These are phyloP conservation scores for Gymnopithys bicolor DNA, from an alignment of 2,797 vertebrate species.

Conservation along the genomic window DNA sequence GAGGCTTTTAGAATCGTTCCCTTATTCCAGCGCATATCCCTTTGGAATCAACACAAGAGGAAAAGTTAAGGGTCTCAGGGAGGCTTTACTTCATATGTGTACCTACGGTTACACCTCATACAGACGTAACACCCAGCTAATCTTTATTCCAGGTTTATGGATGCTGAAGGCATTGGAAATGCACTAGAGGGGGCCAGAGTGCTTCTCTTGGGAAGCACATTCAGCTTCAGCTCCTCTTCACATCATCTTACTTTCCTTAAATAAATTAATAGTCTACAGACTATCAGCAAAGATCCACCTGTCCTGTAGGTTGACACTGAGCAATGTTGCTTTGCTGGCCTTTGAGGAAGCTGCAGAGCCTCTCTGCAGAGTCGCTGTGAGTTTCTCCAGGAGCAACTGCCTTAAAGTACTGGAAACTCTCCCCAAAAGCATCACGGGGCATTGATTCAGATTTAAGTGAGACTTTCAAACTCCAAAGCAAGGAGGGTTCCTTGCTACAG, in stretches of 20 bases:
- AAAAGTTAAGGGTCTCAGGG: neutral
- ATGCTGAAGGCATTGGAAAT: neutral
- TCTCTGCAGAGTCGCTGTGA: neutral
- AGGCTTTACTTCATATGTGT: neutral
- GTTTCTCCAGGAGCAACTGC: neutral
- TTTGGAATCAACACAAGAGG: constrained; percentile 37
- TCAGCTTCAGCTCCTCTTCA: neutral
- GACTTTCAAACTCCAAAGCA: neutral
- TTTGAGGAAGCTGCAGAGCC: neutral
- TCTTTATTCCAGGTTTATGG: neutral
- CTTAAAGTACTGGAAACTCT: neutral
- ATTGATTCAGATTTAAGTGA: neutral
- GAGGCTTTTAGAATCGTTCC: constrained; percentile 98
- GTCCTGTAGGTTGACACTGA: fast-evolving
- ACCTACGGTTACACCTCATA: neutral
- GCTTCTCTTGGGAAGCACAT: neutral
- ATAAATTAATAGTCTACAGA: neutral
- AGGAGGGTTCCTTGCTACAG: neutral
- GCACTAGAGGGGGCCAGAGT: constrained; percentile 46
- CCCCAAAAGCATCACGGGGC: fast-evolving
- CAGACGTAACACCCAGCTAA: fast-evolving
- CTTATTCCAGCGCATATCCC: constrained; percentile 99
- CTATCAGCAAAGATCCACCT: neutral
- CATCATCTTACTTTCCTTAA: neutral
- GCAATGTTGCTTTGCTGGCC: neutral